These are phyloP conservation scores for Notothenia rossii DNA, from an alignment of 2,113 vertebrate species.

Conservation along the genomic window DNA sequence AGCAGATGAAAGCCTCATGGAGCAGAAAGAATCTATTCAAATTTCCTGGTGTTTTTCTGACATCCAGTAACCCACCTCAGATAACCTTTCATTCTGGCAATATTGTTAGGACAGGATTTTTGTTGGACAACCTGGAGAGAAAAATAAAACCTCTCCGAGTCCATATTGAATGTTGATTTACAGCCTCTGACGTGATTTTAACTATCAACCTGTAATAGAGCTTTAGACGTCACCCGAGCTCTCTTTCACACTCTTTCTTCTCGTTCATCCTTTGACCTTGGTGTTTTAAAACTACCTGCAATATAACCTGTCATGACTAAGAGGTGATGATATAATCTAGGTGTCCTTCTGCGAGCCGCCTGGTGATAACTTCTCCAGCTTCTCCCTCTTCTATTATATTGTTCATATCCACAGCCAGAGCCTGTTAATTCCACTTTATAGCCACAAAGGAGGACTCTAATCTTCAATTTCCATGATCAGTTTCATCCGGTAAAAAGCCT, in stretches of 20 bases:
- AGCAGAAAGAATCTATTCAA: constrained; percentile 67
- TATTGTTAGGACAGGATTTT: constrained; percentile 30
- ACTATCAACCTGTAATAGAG: constrained; percentile 62
- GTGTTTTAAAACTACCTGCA: constrained; percentile 73
- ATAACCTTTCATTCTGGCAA: constrained; percentile 35
- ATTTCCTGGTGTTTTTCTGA: constrained; percentile 33
- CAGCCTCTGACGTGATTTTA: constrained; percentile 54
- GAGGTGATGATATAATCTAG: constrained; percentile 81
- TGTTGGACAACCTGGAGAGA: constrained; percentile 2
- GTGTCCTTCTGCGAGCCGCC: constrained; percentile 67
- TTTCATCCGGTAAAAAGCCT: constrained; percentile 82
- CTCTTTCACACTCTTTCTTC: constrained; percentile 41
- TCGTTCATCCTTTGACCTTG: constrained; percentile 71
- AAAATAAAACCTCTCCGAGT: not conserved
- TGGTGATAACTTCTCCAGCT: constrained; percentile 69
- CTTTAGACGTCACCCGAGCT: constrained; percentile 43
- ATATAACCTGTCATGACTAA: constrained; percentile 81
- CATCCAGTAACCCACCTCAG: constrained; percentile 24
- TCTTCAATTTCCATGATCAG: constrained; percentile 80
- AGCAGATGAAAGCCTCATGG: constrained; percentile 56
- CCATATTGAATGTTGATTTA: constrained; percentile 61
- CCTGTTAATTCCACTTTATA: constrained; percentile 78
- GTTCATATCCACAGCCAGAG: constrained; percentile 63
- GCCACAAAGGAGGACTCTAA: constrained; percentile 67
- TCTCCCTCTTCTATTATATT: constrained; percentile 52